Evolutionary conservation across 2,888 invertebrate genomes (phyloP), one percentile per base, ranked within the genome.

Genomic region (Brachyopa scutellaris): DNA sequence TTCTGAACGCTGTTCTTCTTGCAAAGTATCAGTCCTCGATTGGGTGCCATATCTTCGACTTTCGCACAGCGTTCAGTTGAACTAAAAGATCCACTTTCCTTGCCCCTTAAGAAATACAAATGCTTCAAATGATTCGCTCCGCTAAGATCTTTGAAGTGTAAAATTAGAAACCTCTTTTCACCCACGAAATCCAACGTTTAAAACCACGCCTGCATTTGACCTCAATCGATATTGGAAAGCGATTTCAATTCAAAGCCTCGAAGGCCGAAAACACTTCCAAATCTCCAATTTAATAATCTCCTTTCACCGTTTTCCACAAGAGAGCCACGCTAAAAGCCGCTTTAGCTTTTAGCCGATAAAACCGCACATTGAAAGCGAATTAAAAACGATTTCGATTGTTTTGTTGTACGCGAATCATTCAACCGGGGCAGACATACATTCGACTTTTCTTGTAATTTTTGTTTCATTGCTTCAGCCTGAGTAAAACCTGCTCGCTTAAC

Each of bases 401-500:
- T 23, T 11, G 29, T 38, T 7, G 13, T 17, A 38, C 13, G 15
- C 21, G 21, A 36, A 38, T 45, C 42, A 40, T 59, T 19, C 42
- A 15, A 13, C 26, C 38, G 17, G 21, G 13, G n/a, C 53, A 26
- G 13, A 45, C 33, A 5, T 11, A 3, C 29, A 13, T 21, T 21
- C 36, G 8, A 11, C n/a, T n/a, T 33, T 11, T 6, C 19, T 49
- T 64, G 23, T 51, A 70, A 51, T 64, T 64, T 57, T 21, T 7
- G 5, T 11, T 36, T 9, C 53, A 62, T 49, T 36, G 8, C 40
- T 62, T 38, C 62, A 26, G 47, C 57, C 42, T 7, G 61, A n/a
- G n/a, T n/a, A 55, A 55, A 62, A 69, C 61, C 69, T 61, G 53
- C 55, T 62, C 61, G 61, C 55, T 73, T 74, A 67, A 80, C 73